Evolutionary conservation across 2,113 vertebrate species (phyloP).

Genomic region (Mus spicilegus): DNA sequence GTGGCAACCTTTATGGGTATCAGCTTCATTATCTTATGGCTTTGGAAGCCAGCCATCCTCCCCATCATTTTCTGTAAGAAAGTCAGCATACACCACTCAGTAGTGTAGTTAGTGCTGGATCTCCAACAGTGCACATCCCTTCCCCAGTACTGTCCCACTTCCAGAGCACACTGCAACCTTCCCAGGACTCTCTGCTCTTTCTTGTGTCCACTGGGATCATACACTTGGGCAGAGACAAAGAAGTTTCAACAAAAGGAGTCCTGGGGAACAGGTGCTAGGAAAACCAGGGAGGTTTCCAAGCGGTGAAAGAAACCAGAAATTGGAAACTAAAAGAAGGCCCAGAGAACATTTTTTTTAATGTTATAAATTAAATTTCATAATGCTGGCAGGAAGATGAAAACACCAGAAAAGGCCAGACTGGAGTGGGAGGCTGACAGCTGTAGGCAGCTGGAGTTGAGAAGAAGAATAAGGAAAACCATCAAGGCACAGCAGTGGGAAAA

Average conservation of each 20-base stretch:
- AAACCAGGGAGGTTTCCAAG: constrained; percentile 67
- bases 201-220: constrained; percentile 63
- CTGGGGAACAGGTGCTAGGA: constrained; percentile 80
- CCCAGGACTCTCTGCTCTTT: constrained; percentile 62
- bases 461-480: constrained; percentile 69
- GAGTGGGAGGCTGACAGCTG: constrained; percentile 81
- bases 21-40: background rate
- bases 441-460: constrained; percentile 71
- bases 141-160: background rate
- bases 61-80: background rate
- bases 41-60: background rate
- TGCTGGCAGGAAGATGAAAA: constrained; percentile 81
- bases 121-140: background rate
- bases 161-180: background rate
- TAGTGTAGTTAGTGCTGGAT: background rate
- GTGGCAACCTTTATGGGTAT: background rate
- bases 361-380: constrained; percentile 75
- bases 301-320: constrained; percentile 75
- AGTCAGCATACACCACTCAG: fast-evolving
- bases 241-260: background rate
- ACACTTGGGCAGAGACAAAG: constrained; percentile 47
- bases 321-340: constrained; percentile 68
- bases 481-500: constrained; percentile 39
- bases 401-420: constrained; percentile 72
- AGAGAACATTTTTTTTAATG: constrained; percentile 68